phyloP scores from a whole-genome alignment of 2,888 invertebrate species.

The Eumerus sabulonum region DNA sequence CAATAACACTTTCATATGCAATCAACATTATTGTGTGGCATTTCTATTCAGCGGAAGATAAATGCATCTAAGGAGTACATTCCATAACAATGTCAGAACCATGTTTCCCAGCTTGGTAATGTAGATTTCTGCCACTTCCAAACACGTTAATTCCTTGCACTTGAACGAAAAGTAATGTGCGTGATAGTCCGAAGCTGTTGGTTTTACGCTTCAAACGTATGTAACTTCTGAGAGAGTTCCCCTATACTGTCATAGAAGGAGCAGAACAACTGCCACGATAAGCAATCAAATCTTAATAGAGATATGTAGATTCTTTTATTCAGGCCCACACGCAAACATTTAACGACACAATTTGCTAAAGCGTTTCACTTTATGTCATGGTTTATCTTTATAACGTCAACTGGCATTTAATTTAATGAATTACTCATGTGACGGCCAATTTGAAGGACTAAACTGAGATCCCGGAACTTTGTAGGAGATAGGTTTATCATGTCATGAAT shows the following conservation, averaged over 20 bases:
- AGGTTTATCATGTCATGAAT: too few relatives aligned
- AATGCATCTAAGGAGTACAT: not conserved
- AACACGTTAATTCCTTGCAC: not conserved
- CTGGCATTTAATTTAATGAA: too few relatives aligned
- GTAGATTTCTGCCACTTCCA: too few relatives aligned
- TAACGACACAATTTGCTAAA: conserved; percentile 44
- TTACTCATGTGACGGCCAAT: too few relatives aligned
- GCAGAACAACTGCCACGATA: conserved; percentile 4
- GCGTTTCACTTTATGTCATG: conserved; percentile 11
- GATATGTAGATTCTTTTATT: conserved; percentile 11
- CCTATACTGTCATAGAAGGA: not conserved
- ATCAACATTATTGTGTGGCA: conserved; percentile 28
- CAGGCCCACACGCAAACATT: conserved; percentile 33
- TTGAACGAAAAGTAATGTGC: conserved; percentile 27
- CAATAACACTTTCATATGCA: conserved; percentile 11
- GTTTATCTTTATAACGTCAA: not conserved
- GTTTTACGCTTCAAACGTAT: conserved; percentile 25
- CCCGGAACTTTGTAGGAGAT: too few relatives aligned
- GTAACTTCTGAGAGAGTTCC: conserved; percentile 28
- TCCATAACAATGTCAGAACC: too few relatives aligned
- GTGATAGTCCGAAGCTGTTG: conserved; percentile 4
- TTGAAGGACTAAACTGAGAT: too few relatives aligned
- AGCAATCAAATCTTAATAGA: conserved; percentile 19
- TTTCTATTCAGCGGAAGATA: not conserved
- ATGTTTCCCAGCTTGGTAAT: too few relatives aligned